A percentile compares a stretch with the other conserved stretches of the same genome.
These are phyloP conservation scores for Chalcosyrphus nemorum DNA, from an alignment of 2,888 invertebrate genomes.

Conservation along the genomic window DNA sequence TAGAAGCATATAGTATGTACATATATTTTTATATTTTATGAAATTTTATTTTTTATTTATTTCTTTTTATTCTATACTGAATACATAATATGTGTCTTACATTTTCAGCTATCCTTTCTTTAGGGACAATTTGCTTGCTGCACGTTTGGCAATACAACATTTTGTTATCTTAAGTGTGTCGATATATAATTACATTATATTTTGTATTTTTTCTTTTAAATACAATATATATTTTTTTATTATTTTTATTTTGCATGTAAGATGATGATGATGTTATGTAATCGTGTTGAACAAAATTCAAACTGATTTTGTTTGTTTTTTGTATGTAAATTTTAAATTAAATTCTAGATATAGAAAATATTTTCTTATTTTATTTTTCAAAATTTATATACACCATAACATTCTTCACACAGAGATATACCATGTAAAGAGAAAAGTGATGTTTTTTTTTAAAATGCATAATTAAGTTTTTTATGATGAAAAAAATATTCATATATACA, in stretches of 20 bases:
- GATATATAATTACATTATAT: slow-evolving; percentile 31
- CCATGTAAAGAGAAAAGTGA: not conserved
- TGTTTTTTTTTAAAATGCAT: slow-evolving; percentile 26
- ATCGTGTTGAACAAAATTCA: slow-evolving; percentile 28
- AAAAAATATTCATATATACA: slow-evolving; percentile 29
- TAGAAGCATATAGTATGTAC: too few species aligned
- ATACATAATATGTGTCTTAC: slow-evolving; percentile 5
- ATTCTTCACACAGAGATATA: slow-evolving; percentile 2
- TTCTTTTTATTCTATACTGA: not conserved
- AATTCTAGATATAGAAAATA: slow-evolving; percentile 32
- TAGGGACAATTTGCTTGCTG: slow-evolving; percentile 66
- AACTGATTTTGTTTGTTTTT: slow-evolving; percentile 11
- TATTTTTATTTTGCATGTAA: slow-evolving; percentile 60
- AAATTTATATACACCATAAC: slow-evolving; percentile 19
- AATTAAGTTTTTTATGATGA: slow-evolving; percentile 17
- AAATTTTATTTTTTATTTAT: not conserved
- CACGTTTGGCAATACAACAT: slow-evolving; percentile 58
- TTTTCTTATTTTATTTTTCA: slow-evolving; percentile 37
- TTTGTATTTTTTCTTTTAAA: slow-evolving; percentile 42
- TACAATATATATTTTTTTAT: slow-evolving; percentile 2
- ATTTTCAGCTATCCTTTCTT: slow-evolving; percentile 61
- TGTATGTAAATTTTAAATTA: slow-evolving; percentile 29
- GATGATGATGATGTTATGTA: slow-evolving; percentile 33
- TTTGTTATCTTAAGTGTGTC: slow-evolving; percentile 51
- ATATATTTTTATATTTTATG: not conserved